Evolutionary conservation across 2,797 vertebrate species (phyloP), one percentile per base, ranked within the genome.

Genomic region (Varecia variegata): DNA sequence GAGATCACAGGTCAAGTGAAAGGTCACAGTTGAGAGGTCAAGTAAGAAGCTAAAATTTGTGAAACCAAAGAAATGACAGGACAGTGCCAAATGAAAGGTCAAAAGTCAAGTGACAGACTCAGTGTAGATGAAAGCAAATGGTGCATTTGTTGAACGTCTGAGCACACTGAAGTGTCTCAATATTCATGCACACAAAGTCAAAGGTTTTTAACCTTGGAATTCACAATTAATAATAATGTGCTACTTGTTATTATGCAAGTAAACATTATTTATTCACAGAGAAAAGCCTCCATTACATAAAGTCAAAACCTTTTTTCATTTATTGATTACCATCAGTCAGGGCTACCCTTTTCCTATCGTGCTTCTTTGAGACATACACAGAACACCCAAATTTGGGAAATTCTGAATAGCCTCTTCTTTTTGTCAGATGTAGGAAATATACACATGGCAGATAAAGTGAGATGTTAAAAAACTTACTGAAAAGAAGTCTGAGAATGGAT

Each of bases 21-120:
- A 98, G 98, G 98, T 97, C 98, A 90, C 97, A 98, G 98, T 98
- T 98, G 98, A 98, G 93, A 98, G 98, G 98, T 98, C 98, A 98
- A 98, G 97, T 98, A 97, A 98, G 98, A 98, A 97, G 98, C 97
- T 98, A 98, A 98, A 98, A 98, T 98, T 98, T 98, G 98, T 95
- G 88, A 98, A 98, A 97, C 98, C 97, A 97, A 98, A 98, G 98
- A 98, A 98, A 98, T 98, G 98, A 98, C 97, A 98, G 98, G 98
- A 98, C 97, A 98, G 98, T 98, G 97, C 98, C 98, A 98, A 98
- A 98, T 96, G 97, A 98, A 98, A 98, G 98, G 98, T 98, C 98
- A 98, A 95, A 98, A 97, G 98, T 98, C 98, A 98, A 98, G 98
- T 98, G 98, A 98, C 98, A 97, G 98, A 98, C 97, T 97, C 97